Percentiles rank a stretch among this genome's conserved stretches.
phyloP scores from a whole-genome alignment of 2,888 invertebrate species.

The Epicampocera succincta region DNA sequence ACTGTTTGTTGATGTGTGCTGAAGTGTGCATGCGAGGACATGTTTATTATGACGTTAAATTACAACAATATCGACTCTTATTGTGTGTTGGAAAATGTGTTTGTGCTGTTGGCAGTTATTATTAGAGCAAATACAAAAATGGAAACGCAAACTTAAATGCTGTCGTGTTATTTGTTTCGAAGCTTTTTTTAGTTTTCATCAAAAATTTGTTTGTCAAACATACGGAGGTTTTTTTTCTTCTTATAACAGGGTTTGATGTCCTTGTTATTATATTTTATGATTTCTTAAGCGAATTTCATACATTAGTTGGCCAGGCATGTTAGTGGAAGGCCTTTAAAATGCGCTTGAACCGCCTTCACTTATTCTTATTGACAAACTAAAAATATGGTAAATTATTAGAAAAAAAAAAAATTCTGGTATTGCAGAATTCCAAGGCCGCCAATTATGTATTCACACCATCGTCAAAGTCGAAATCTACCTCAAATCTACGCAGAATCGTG shows the following conservation, averaged over 20 bases:
- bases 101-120: conserved; percentile 13
- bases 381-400: no score
- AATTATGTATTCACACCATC: no score
- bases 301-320: no score
- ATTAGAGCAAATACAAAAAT: conserved; percentile 39
- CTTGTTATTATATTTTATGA: not conserved
- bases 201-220: not conserved
- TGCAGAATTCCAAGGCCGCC: no score
- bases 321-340: no score
- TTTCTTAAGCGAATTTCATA: not conserved
- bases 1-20: conserved; percentile 13
- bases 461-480: no score
- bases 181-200: not conserved
- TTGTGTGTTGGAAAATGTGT: not conserved
- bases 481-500: no score
- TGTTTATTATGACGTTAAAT: conserved; percentile 41
- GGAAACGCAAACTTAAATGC: conserved; percentile 30
- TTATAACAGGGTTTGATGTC: not conserved
- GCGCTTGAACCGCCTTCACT: not conserved
- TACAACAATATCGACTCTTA: conserved; percentile 10
- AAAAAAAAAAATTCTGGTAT: no score
- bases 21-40: conserved; percentile 16
- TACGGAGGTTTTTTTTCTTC: not conserved
- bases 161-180: conserved; percentile 21
- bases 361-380: no score